Percentiles rank a stretch among this genome's conserved stretches.
phyloP scores from a whole-genome alignment of 92 coral and sea anemone genomes.

The Zoanthus sociatus region DNA sequence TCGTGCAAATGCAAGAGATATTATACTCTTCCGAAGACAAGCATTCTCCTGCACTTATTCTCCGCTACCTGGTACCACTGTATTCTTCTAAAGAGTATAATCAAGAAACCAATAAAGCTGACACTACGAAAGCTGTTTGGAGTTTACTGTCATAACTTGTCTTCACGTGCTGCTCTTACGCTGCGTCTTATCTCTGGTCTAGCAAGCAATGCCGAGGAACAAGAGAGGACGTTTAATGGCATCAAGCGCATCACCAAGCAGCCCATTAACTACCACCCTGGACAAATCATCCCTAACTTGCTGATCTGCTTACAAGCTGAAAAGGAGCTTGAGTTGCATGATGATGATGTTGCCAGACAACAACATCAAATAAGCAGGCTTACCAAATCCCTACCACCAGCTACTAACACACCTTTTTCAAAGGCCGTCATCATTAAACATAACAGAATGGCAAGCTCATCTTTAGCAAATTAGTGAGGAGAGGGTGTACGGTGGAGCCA shows the following conservation, averaged over 20 bases:
- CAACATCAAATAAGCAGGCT: conserved; percentile 39
- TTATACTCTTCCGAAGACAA: conserved; percentile 51
- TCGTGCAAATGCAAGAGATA: conserved; percentile 62
- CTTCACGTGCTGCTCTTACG: conserved; percentile 62
- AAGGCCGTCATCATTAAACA: conserved; percentile 28
- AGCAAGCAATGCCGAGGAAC: conserved; percentile 64
- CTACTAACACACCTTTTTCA: conserved; percentile 46
- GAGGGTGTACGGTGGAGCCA: too few species aligned
- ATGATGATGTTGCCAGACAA: conserved; percentile 49
- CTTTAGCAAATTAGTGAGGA: background rate
- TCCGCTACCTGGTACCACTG: conserved; percentile 69
- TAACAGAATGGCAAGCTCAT: background rate
- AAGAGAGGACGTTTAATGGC: conserved; percentile 52
- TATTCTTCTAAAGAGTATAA: conserved; percentile 40
- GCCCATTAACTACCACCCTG: conserved; percentile 55
- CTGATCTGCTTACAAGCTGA: conserved; percentile 56
- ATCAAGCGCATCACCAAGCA: conserved; percentile 52
- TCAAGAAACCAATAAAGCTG: conserved; percentile 55
- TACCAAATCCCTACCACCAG: conserved; percentile 44
- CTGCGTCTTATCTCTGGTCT: conserved; percentile 65
- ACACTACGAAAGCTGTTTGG: conserved; percentile 34
- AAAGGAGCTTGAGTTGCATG: conserved; percentile 41
- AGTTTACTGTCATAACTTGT: conserved; percentile 40
- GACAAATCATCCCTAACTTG: conserved; percentile 28
- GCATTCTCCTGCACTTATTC: conserved; percentile 54